Evolutionary conservation across 2,797 vertebrate species (phyloP), one percentile per base, ranked within the genome.

Genomic region (Eurystomus glaucurus): DNA sequence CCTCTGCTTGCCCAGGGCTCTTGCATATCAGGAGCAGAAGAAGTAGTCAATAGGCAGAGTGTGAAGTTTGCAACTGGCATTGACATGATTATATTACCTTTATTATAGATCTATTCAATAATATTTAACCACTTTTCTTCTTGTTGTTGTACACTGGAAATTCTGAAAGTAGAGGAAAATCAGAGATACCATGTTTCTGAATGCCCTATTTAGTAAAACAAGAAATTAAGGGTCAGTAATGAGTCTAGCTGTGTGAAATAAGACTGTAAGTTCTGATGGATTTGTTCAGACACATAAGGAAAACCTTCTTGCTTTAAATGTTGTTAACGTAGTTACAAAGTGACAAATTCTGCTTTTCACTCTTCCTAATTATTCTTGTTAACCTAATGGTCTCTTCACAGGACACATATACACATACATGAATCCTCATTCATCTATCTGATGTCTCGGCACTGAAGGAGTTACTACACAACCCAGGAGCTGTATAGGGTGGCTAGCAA

Each of bases 321-420:
- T 17, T 78, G 29, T 17, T 78, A 58, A 8, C 16, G 21, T 2
- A 43, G 23, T 8, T 46, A 46, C 4, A 18, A 76, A 72, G 13
- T 18, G 5, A 2, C 8, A 35, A 78, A 28, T 60, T 37, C 14
- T 11, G 25, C 4, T 85, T 60, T 43, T 28, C 10, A 7, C 3
- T 76, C 0, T 22, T 60, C 29, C 45, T 43, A 20, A 23, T 9
- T 57, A 60, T 35, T 52, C 2, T 2, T 35, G 22, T 57, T 31
- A 48, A 1, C 10, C 10, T 62, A 8, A 29, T 20, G 15, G 3
- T 18, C 17, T 33, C 8, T 72, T 75, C 54, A 62, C 13, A 26
- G 39, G 28, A 55, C 20, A 11, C 11, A 9, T 5, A 3, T 21
- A 10, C 11, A 62, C 0, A 2, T 6, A 10, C 7, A 3, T 3